phyloP scores from a whole-genome alignment of 2,797 vertebrate species.

The Siniperca undulata region DNA sequence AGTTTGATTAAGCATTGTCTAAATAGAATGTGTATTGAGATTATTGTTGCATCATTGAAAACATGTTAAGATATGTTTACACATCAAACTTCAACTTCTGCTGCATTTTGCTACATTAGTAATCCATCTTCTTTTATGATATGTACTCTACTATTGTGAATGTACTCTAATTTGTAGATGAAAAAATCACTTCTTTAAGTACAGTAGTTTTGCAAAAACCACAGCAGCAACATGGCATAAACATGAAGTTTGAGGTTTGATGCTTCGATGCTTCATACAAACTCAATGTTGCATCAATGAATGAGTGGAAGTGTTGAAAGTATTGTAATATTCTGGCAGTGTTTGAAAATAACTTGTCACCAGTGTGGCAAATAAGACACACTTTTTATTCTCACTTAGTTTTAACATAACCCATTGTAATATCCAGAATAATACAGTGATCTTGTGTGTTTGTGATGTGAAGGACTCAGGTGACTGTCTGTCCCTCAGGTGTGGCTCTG shows the following conservation, averaged over 20 bases:
- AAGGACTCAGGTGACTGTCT: not conserved
- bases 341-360: not conserved
- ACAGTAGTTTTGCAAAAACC: not conserved
- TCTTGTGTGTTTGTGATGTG: not conserved
- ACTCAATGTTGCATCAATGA: not conserved
- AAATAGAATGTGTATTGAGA: not conserved
- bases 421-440: not conserved
- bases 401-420: not conserved
- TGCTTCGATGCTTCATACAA: not conserved
- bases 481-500: conserved; percentile 91
- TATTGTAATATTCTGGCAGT: not conserved
- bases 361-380: not conserved
- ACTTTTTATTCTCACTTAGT: not conserved
- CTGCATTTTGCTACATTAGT: not conserved
- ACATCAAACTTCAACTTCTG: not conserved
- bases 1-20: too few relatives aligned
- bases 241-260: not conserved
- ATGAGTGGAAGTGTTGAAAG: not conserved
- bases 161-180: not conserved
- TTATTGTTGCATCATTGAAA: not conserved
- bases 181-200: not conserved
- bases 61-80: not conserved
- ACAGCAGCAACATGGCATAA: not conserved
- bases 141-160: not conserved
- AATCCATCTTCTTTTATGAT: not conserved